Evolutionary conservation across 2,888 invertebrate genomes (phyloP), one percentile per base, ranked within the genome.

Genomic region (Ormyrus thymus): DNA sequence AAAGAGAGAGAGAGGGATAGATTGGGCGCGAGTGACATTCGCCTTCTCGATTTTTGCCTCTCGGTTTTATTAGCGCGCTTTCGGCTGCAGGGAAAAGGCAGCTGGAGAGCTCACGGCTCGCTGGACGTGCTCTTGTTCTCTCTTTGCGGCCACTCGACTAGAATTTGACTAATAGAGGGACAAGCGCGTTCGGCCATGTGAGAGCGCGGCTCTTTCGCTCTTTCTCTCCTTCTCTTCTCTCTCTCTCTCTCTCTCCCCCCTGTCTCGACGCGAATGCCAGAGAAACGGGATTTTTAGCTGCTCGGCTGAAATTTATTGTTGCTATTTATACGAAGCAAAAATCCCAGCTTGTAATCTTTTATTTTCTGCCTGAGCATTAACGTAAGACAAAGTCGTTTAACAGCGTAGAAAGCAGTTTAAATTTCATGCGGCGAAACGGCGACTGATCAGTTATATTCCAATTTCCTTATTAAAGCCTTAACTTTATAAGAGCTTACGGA

Each of bases 141-240:
- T 64, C 69, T 79, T 58, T 59, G 73, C 13, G 77, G 69, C 77
- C 77, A 80, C 70, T 79, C 55, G 75, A 76, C 48, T 76, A 61
- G 66, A 71, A 61, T 59, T 55, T 66, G n/a, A 50, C 61, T 50
- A 68, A 64, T 58, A 62, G 62, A 64, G 56, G 55, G 59, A 55
- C 29, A 50, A 11, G 13, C 15, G 29, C 29, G 29, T 29, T 29
- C 50, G 59, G 11, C 11, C 71, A 11, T 29, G 71, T 53, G 62
- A 13, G 46, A 43, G 46, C 15, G 43, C 64, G 46, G 62, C 53
- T 46, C 61, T 72, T 50, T 72, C 58, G 2, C 66, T 66, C 29
- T 15, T 45, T 53, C 51, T 43, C 51, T 58, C 66, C 29, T 10
- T 10, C 53, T 59, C 15, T 29, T 29, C 29, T 29, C 29, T 29